Base-by-base conservation (phyloP, 2,888 invertebrate species). In the Drosophila picticornis region DNA sequence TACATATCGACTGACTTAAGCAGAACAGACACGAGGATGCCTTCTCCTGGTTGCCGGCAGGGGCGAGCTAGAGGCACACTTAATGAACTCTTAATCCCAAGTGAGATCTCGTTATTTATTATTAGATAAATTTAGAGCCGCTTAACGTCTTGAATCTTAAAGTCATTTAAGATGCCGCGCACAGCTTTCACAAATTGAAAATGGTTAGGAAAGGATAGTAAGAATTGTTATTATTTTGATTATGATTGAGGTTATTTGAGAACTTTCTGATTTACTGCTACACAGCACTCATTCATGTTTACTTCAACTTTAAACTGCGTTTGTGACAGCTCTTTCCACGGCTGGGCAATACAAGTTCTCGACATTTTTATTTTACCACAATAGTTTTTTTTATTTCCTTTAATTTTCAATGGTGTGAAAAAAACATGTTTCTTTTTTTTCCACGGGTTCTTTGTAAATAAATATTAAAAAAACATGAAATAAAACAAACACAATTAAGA, bases 401-500 rank as follows among this genome's bases (percentile, higher is more conserved):
- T 46, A 2, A 25, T 16, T 46, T 46, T 46, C 4, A 46, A 46
- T 46, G 25, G 16, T 46, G 25, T 25, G 16, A 9, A 46, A 46
- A 25, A 46, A 7, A 4, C 25, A 9, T 4, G 25, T 16, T 46
- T 16, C 7, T 43, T 46, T 16, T 13, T 43, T 46, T 46, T 13
- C 22, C 13, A 16, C 9, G 2, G 4, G 16, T 16, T 25, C 16
- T 43, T 22, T 16, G 9, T 25, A 19, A 63, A 60, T 59, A 71
- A 59, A n/a, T 11, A 19, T 11, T 32, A 46, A 25, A 56, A 22
- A 9, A 46, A 25, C 16, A 25, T 9, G 16, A 25, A 60, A 46
- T 76, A 46, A 60, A 53, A 50, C 61, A 58, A 66, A 52, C 34
- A 48, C 52, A 77, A 77, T 77, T 73, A 77, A 69, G 36, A 56